Percentiles rank a stretch among this genome's conserved stretches.
These are phyloP conservation scores for Lamellibrachia luymesi DNA, from an alignment of 1,140 invertebrate genomes.

Conservation along the genomic window DNA sequence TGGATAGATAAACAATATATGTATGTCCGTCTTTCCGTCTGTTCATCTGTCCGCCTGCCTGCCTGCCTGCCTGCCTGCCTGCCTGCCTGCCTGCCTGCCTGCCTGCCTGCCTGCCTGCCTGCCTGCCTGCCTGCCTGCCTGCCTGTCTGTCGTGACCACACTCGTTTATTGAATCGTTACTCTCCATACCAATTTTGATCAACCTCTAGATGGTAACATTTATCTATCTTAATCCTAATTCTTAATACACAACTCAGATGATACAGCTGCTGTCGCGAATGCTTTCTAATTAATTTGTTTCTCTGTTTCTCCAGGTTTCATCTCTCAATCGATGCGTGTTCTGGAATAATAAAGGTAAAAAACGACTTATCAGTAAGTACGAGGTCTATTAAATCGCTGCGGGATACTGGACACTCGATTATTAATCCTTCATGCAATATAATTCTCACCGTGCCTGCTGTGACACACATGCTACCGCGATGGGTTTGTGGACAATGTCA, in stretches of 20 bases:
- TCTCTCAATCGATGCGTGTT: conserved; percentile 2
- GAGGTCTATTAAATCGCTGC: neutral
- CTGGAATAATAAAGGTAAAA: conserved; percentile 16
- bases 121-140: no score
- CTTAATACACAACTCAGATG: neutral
- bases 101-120: no score
- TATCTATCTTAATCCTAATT: neutral
- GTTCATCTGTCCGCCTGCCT: no score
- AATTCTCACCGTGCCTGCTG: neutral
- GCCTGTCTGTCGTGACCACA: no score
- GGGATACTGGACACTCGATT: neutral
- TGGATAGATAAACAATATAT: no score
- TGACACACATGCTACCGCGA: neutral
- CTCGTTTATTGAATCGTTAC: no score
- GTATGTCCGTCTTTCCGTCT: no score
- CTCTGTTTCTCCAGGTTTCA: conserved; percentile 6
- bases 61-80: no score
- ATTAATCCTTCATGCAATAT: neutral
- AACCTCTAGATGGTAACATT: no score
- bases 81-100: no score
- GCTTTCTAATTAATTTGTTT: neutral
- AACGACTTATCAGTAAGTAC: neutral
- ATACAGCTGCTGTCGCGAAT: neutral
- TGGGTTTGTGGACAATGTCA: neutral
- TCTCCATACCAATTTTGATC: no score